Evolutionary conservation across 92 coral and sea anemone genomes (phyloP).

Genomic region (Porites divaricata): DNA sequence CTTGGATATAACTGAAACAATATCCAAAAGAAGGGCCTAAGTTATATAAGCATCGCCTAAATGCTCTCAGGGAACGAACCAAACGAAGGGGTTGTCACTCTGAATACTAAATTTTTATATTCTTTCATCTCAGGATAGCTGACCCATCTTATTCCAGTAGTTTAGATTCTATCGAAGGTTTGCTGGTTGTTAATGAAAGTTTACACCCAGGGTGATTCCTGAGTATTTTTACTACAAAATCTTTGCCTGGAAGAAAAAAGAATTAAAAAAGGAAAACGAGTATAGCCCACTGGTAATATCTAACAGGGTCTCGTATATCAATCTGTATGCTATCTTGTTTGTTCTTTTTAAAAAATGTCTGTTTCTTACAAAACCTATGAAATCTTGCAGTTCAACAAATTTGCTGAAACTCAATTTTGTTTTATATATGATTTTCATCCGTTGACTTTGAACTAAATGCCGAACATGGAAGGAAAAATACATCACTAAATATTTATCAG

Average conservation of each 20-base stretch:
- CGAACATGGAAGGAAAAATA: not conserved
- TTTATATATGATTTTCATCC: not conserved
- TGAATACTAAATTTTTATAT: not conserved
- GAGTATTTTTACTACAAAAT: not conserved
- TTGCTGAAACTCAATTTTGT: too few relatives aligned
- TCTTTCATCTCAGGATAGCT: not conserved
- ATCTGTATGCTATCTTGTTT: constrained; percentile 15
- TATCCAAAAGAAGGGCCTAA: not conserved
- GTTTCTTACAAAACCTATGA: not conserved
- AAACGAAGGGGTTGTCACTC: not conserved
- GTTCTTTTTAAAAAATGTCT: not conserved
- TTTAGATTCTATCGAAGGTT: not conserved
- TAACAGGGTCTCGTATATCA: not conserved
- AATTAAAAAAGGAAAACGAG: not conserved
- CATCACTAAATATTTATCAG: not conserved
- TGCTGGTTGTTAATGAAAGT: not conserved
- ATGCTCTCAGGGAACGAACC: not conserved
- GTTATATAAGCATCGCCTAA: not conserved
- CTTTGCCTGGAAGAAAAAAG: not conserved
- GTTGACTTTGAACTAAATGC: not conserved
- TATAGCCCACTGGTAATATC: not conserved
- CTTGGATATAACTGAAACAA: not conserved
- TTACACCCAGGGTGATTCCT: not conserved
- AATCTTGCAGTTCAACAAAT: not conserved
- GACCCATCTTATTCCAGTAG: not conserved